Base-by-base conservation (phyloP, 2,797 vertebrate species). In the Sphenopsis melanotis region DNA sequence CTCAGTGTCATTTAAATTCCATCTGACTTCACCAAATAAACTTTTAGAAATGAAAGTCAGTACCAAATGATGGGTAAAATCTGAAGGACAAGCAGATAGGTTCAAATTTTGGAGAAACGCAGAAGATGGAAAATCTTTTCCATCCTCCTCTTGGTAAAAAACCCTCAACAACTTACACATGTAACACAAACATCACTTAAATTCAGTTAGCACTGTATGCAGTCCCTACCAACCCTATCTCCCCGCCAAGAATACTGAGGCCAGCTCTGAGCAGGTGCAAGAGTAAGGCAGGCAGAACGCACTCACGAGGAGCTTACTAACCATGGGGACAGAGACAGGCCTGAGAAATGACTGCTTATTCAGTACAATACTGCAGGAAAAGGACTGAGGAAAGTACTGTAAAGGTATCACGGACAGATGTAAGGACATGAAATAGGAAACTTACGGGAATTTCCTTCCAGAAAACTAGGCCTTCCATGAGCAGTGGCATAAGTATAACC, bases 131-230 rank as follows among this genome's bases (percentile, higher is more conserved):
- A 90, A 69, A 36, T 23, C 8, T 83, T 50, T 46, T 75, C 49
- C 15, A 69, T 29, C n/a, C 21, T 75, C 52, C 53, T 42, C 42
- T 65, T 16, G 11, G 7, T 19, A 64, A 18, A 55, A 85, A 80
- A 59, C 19, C 12, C 50, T 55, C 29, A 85, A 68, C 22, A 87
- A 32, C 32, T 18, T 37, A 49, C 4, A 37, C 0, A 0, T 26
- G 17, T 64, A 89, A 63, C 15, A 63, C 4, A 8, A 77, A 24
- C 26, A 29, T n/a, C 19, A 42, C 22, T n/a, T 47, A 66, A 76
- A 74, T 85, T 78, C 55, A 50, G 41, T 60, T 21, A 75, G 36
- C 15, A 34, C 30, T 59, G 18, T 23, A 41, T 16, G 32, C 27
- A 68, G 30, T 30, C 74, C 47, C 86, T 60, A 60, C 22, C 41